These are phyloP conservation scores for Acronicta leporina DNA, from an alignment of 2,888 invertebrate species.

Conservation along the genomic window DNA sequence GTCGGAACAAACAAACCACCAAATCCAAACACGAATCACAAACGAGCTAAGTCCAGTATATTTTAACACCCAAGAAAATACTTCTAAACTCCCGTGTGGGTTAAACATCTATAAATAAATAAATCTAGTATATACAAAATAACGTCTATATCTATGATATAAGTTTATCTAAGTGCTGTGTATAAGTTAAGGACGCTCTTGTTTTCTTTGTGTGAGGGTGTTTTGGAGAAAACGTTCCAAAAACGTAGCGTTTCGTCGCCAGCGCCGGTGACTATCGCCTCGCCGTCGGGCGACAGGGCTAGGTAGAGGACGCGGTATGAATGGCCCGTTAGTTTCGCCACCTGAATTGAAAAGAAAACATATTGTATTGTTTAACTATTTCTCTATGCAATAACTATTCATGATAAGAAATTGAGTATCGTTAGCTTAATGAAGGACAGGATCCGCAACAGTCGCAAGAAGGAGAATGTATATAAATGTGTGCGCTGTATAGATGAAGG, in stretches of 20 bases:
- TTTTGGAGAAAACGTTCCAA: slow-evolving; percentile 99
- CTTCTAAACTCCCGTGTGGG: slow-evolving; percentile 46
- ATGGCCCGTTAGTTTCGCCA: slow-evolving; percentile 99
- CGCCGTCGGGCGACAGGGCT: slow-evolving; percentile 99
- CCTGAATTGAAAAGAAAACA: slow-evolving; percentile 84
- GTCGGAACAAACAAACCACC: slow-evolving; percentile 44
- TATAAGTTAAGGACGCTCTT: slow-evolving; percentile 98
- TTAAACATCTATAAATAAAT: slow-evolving; percentile 54
- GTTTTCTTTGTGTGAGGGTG: slow-evolving; percentile 97
- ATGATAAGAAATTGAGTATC: too few species aligned
- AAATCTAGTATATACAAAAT: slow-evolving; percentile 58
- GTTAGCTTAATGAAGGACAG: too few species aligned
- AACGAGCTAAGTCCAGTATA: slow-evolving; percentile 50
- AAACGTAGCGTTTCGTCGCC: slow-evolving; percentile 99
- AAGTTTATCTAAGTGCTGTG: slow-evolving; percentile 91
- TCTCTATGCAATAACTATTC: too few species aligned
- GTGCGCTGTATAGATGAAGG: too few species aligned
- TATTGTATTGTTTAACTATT: background rate
- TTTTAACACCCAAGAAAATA: slow-evolving; percentile 50
- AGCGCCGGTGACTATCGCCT: slow-evolving; percentile 99
- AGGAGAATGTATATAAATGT: too few species aligned
- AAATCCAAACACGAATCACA: slow-evolving; percentile 44
- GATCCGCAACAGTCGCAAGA: too few species aligned
- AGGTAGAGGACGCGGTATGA: slow-evolving; percentile 98
- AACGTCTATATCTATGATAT: slow-evolving; percentile 43